These are phyloP conservation scores for Drosophila serrata DNA, from an alignment of 1,140 invertebrate genomes.

Conservation along the genomic window DNA sequence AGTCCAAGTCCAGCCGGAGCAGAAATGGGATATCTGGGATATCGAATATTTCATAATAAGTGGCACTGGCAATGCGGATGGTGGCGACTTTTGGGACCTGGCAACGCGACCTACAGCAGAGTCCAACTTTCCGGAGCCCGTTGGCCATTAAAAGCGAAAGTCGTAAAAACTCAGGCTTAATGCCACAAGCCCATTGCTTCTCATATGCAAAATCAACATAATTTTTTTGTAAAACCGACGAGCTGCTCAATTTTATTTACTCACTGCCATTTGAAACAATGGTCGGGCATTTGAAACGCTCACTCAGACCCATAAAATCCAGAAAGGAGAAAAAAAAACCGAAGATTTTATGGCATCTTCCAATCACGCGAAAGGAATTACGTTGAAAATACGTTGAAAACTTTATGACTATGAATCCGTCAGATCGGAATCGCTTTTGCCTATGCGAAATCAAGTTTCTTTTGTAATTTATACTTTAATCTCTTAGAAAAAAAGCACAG, in stretches of 20 bases:
- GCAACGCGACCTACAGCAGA: slow-evolving; percentile 72
- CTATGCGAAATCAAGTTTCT: slow-evolving; percentile 71
- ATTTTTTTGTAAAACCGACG: slow-evolving; percentile 17
- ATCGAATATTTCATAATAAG: slow-evolving; percentile 78
- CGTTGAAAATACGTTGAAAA: slow-evolving; percentile 58
- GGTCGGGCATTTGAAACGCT: slow-evolving; percentile 63
- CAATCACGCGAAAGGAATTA: slow-evolving; percentile 62
- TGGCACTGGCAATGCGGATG: slow-evolving; percentile 19
- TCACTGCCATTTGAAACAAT: slow-evolving; percentile 69
- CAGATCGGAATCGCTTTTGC: slow-evolving; percentile 39
- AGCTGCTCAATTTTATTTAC: slow-evolving; percentile 68
- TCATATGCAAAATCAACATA: slow-evolving; percentile 79
- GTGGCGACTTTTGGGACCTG: slow-evolving; percentile 23
- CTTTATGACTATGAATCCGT: slow-evolving; percentile 59
- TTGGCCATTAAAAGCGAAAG: slow-evolving; percentile 77
- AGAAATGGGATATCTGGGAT: slow-evolving; percentile 42
- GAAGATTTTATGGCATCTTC: slow-evolving; percentile 68
- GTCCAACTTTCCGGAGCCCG: slow-evolving; percentile 42
- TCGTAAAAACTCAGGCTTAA: slow-evolving; percentile 59
- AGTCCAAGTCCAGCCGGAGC: slow-evolving; percentile 42
- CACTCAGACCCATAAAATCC: slow-evolving; percentile 33
- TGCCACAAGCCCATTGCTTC: slow-evolving; percentile 14
- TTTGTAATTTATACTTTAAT: slow-evolving; percentile 58
- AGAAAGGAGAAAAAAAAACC: slow-evolving; percentile 14
- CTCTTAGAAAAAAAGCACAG: slow-evolving; percentile 33